Conservation (phyloP, 2,888 invertebrate genomes). For the Spodoptera picta region DNA sequence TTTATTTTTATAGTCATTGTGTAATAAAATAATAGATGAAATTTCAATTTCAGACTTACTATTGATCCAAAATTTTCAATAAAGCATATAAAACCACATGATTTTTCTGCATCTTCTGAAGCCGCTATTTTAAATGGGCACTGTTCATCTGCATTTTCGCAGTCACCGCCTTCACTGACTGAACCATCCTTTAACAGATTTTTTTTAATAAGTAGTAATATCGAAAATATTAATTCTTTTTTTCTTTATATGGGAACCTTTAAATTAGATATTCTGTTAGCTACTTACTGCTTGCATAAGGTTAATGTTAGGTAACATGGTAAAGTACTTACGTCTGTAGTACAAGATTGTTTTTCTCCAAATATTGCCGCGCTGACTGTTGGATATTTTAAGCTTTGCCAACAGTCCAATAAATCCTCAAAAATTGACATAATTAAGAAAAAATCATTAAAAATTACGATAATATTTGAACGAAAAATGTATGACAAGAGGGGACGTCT, state of each 20-base stretch:
- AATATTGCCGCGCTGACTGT: constrained; percentile 70
- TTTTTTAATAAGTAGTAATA: no score
- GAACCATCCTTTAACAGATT: constrained; percentile 70
- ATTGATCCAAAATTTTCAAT: constrained; percentile 10
- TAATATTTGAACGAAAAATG: constrained; percentile 61
- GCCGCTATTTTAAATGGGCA: constrained; percentile 59
- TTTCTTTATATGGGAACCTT: no score
- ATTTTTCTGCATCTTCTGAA: constrained; percentile 33
- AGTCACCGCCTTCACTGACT: constrained; percentile 67
- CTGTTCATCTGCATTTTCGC: constrained; percentile 71
- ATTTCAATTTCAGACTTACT: constrained; percentile 14
- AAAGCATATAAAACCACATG: constrained; percentile 40
- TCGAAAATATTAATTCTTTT: no score
- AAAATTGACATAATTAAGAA: constrained; percentile 80
- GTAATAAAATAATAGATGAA: not conserved
- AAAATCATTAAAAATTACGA: constrained; percentile 72
- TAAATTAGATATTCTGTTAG: no score
- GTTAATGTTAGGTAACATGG: not conserved
- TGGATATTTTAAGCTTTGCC: constrained; percentile 64
- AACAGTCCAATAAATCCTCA: constrained; percentile 70
- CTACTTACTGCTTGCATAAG: not conserved
- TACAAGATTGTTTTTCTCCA: constrained; percentile 72
- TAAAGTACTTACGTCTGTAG: constrained; percentile 69
- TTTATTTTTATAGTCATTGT: no score
- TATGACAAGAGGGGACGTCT: constrained; percentile 66